Conservation (phyloP, 1,140 invertebrate genomes). For the Potamilus streckersoni region DNA sequence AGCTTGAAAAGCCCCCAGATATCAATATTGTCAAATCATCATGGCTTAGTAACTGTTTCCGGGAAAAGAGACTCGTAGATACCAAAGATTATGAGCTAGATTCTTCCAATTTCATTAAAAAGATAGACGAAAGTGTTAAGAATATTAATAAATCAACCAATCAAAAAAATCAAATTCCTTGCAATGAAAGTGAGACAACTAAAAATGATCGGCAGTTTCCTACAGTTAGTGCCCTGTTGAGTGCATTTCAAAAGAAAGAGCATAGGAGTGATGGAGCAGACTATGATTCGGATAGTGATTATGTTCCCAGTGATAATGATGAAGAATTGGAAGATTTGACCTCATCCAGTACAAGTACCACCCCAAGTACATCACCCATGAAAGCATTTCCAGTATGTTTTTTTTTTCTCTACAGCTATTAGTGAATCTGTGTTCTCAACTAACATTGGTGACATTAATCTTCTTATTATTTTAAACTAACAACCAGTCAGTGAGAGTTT, state of each 20-base stretch:
- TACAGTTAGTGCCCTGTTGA: conserved; percentile 46
- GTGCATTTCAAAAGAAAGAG: conserved; percentile 25
- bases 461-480: background rate
- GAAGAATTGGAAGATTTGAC: conserved; percentile 2
- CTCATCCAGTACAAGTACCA: conserved; percentile 22
- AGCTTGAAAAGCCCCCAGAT: conserved; percentile 42
- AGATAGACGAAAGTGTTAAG: conserved; percentile 6
- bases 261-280: conserved; percentile 4
- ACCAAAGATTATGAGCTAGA: conserved; percentile 33
- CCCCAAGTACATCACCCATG: conserved; percentile 35
- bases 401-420: background rate
- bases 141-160: conserved; percentile 1
- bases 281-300: conserved; percentile 54
- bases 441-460: background rate
- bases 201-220: conserved; percentile 12
- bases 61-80: conserved; percentile 43
- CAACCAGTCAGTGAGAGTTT: background rate
- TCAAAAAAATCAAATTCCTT: background rate
- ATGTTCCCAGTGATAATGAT: conserved; percentile 57
- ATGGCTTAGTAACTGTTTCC: conserved; percentile 65
- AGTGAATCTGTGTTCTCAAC: background rate
- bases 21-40: conserved; percentile 53
- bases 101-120: conserved; percentile 3
- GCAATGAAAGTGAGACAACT: background rate
- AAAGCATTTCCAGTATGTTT: conserved; percentile 35